Conservation (phyloP, 1,140 invertebrate genomes). For the Melipona quadrifasciata region DNA sequence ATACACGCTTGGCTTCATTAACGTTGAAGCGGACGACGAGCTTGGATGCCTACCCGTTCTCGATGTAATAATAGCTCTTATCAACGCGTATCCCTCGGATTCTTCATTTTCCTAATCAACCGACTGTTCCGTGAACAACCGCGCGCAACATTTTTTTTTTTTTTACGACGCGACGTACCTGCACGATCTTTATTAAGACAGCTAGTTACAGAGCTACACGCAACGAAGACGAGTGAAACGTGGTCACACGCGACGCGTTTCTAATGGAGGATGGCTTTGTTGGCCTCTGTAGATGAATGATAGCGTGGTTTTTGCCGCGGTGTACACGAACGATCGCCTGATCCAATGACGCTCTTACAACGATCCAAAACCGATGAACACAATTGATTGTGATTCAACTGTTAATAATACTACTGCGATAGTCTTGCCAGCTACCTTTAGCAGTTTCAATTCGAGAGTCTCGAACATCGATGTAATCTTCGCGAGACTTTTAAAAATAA, state of each 20-base stretch:
- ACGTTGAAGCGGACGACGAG: conserved; percentile 68
- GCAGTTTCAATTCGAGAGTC: no score
- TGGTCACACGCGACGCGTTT: not conserved
- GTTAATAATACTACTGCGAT: no score
- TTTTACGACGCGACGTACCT: no score
- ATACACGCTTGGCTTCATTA: conserved; percentile 72
- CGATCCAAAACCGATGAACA: no score
- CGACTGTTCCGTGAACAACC: not conserved
- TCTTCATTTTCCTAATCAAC: conserved; percentile 34
- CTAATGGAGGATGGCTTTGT: not conserved
- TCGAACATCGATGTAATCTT: no score
- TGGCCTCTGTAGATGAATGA: not conserved
- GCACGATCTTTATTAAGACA: conserved; percentile 5
- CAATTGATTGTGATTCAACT: no score
- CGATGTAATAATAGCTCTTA: conserved; percentile 18
- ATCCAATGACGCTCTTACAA: no score
- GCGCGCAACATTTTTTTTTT: not conserved
- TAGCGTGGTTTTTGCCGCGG: no score
- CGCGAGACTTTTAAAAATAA: no score
- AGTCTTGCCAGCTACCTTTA: no score
- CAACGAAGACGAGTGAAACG: not conserved
- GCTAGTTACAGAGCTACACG: not conserved
- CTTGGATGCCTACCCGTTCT: conserved; percentile 44
- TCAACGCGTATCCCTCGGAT: conserved; percentile 21
- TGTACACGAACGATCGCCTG: no score